A percentile compares a stretch with the other conserved stretches of the same genome.
phyloP scores from a whole-genome alignment of 2,888 invertebrate genomes.

The Altica lythri region DNA sequence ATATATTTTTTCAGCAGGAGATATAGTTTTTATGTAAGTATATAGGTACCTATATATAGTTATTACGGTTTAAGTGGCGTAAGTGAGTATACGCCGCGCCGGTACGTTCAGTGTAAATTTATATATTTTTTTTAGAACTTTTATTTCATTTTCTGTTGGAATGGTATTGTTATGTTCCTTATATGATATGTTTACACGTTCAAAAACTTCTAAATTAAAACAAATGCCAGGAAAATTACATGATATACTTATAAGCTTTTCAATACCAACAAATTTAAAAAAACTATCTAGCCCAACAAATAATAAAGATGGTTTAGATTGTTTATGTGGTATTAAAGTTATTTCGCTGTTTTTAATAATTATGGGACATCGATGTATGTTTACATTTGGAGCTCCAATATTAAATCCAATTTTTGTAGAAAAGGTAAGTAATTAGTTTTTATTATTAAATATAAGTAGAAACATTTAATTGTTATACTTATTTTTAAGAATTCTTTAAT shows the following conservation, averaged over 20 bases:
- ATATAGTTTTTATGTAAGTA: conserved; percentile 53
- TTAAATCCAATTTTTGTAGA: conserved; percentile 44
- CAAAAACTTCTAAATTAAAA: conserved; percentile 28
- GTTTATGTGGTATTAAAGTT: conserved; percentile 45
- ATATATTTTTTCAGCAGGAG: conserved; percentile 51
- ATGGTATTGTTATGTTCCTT: conserved; percentile 36
- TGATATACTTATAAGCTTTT: conserved; percentile 30
- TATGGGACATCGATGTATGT: conserved; percentile 49
- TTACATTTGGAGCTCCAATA: conserved; percentile 44
- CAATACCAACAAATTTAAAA: conserved; percentile 39
- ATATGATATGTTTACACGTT: conserved; percentile 38
- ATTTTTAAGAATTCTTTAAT: no score
- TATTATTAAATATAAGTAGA: no score
- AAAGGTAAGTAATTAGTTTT: conserved; percentile 42
- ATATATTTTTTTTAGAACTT: conserved; percentile 8
- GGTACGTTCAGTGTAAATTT: no score
- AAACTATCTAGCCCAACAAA: conserved; percentile 35
- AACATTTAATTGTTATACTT: no score
- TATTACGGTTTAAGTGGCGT: no score
- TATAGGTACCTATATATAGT: no score
- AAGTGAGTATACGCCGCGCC: no score
- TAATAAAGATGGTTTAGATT: conserved; percentile 38
- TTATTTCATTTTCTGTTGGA: conserved; percentile 27
- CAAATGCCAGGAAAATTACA: conserved; percentile 29
- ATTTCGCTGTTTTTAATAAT: conserved; percentile 47